Evolutionary conservation across 2,113 vertebrate genomes (phyloP), one percentile per base, ranked within the genome.

Genomic region (Cyanocitta stelleri): DNA sequence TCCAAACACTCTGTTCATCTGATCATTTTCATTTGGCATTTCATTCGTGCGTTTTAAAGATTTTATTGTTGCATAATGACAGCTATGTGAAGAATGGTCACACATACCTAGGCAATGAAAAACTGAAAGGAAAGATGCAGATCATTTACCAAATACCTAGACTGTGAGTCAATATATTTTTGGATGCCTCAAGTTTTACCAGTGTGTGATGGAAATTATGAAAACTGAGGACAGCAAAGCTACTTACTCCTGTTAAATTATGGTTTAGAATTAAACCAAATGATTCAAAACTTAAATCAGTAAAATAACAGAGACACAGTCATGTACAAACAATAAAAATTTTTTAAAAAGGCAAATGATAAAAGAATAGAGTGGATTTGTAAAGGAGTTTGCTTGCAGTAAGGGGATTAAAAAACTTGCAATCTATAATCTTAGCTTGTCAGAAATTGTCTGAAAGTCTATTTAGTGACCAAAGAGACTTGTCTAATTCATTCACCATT

Each of bases 91-190:
- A 94, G 94, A 97, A 97, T 92, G 93, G 74, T 73, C 88, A 81
- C 78, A 95, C 92, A 97, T 93, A 97, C 90, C 95, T 96, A 97
- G 86, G 93, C 84, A 94, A 81, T 95, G 93, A 97, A 97, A 95
- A 95, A 96, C 73, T 90, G 95, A 97, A 97, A 97, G 71, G 87
- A 96, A 98, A 97, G 96, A 91, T 96, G 85, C 73, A 97, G 94
- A 96, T 97, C 95, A 87, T 93, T 96, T 97, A 95, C 79, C 87
- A 97, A 97, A 98, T 98, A 97, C 96, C 93, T 96, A 98, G 97
- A 98, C 97, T 96, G 52, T 98, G 98, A 98, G 96, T 98, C 96
- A 98, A 84, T 86, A 16, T 32, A 83, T 87, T 97, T 95, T 91
- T 91, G 87, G 96, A 93, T 46, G 63, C 89, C 79, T 94, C 72